Evolutionary conservation across 2,888 invertebrate species (phyloP), one percentile per base, ranked within the genome.

Genomic region (Meandrusa payeni): DNA sequence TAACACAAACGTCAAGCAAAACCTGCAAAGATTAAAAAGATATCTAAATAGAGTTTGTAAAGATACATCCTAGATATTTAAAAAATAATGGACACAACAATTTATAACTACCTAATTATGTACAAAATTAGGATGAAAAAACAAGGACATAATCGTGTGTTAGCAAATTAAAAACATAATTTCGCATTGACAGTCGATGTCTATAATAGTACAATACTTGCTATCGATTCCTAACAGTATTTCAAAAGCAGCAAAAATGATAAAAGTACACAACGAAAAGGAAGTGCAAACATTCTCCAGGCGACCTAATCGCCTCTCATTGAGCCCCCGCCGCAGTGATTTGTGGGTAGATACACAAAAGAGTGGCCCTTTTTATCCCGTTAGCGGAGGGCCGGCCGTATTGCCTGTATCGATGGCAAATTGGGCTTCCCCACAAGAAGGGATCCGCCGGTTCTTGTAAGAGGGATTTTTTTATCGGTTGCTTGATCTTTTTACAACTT

Each of bases 321-420:
- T 65, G 70, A 70, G 69, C 61, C 64, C 57, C 59, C 57, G 59
- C 62, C 65, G 56, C 64, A 46, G 42, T 48, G 76, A 77, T 83
- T 79, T 78, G 74, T 68, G 78, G 71, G 74, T 76, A 73, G 79
- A 76, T 77, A 73, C 72, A 69, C 71, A 74, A 78, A 32, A 75
- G 69, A 74, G 74, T 34, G 70, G 74, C 72, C 76, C 76, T 76
- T 78, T 79, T 80, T 78, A 82, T 80, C 80, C 81, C 72, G 69
- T 72, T 64, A 64, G 64, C 61, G 70, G 69, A 67, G 61, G 56
- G 56, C 66, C 77, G 76, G 72, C 77, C 69, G 64, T 65, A 73
- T 75, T 72, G 66, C 69, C 72, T 65, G 76, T 83, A 83, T 85
- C 82, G 80, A 85, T 82, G 76, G 68, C 78, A 80, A 83, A 81